A percentile compares a stretch with the other conserved stretches of the same genome.
Conservation (phyloP, 2,797 vertebrate genomes). For the Botia almorhae region DNA sequence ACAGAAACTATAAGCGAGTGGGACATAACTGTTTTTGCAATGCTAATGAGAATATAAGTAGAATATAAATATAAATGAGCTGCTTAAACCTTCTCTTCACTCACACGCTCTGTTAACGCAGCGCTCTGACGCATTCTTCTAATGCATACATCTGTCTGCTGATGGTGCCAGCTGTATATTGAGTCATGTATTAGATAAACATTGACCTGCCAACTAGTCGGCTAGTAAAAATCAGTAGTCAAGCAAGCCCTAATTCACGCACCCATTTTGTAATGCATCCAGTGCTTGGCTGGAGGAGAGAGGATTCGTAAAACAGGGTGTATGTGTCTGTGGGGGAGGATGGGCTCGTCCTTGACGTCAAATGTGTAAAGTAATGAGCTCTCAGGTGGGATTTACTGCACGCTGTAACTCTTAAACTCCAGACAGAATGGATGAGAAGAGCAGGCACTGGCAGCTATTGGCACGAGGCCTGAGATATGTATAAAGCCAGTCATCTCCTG, state of each 20-base stretch:
- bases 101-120: not conserved
- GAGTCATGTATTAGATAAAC: conserved; percentile 2
- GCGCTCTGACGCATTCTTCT: not conserved
- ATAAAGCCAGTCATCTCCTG: conserved; percentile 50
- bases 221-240: not conserved
- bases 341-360: conserved; percentile 50
- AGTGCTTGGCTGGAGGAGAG: not conserved
- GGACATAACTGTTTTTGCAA: not conserved
- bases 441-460: conserved; percentile 46
- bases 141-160: no score
- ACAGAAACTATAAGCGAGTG: not conserved
- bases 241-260: not conserved
- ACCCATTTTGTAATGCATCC: not conserved
- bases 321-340: conserved; percentile 17
- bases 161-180: not conserved
- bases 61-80: not conserved
- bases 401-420: conserved; percentile 51
- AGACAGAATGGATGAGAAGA: conserved; percentile 58
- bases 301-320: conserved; percentile 6
- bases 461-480: conserved; percentile 57
- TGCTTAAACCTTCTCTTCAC: not conserved
- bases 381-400: conserved; percentile 54
- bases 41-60: not conserved
- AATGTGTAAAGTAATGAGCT: conserved; percentile 51
- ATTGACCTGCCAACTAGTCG: not conserved